Conservation (phyloP, 2,888 invertebrate genomes). For the Timandra comae region DNA sequence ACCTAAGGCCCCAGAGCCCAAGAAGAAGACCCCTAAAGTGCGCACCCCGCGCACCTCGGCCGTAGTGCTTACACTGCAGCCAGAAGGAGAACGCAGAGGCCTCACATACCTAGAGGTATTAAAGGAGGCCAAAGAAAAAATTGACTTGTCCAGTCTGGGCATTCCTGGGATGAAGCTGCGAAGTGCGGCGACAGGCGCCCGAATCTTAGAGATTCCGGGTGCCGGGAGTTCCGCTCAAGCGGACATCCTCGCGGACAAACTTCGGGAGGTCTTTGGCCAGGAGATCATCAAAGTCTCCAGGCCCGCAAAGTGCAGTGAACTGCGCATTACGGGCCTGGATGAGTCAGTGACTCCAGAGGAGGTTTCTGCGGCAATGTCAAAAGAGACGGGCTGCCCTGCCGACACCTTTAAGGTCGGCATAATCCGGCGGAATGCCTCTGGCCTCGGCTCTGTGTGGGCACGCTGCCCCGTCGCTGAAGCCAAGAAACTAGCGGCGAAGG, state of each 20-base stretch:
- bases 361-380: constrained; percentile 6
- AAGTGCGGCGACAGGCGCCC: constrained; percentile 8
- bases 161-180: no score
- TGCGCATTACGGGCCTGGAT: constrained; percentile 15
- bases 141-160: constrained; percentile 4
- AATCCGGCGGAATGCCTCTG: not conserved
- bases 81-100: constrained; percentile 8
- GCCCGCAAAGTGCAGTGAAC: constrained; percentile 8
- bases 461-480: constrained; percentile 6
- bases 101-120: constrained; percentile 5
- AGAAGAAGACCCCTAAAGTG: no score
- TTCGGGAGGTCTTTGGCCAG: constrained; percentile 3
- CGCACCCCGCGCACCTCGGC: constrained; percentile 7
- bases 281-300: constrained; percentile 4
- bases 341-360: constrained; percentile 11
- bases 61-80: constrained; percentile 10
- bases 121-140: constrained; percentile 1
- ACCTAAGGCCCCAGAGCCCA: no score
- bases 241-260: constrained; percentile 7
- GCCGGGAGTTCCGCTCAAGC: constrained; percentile 4
- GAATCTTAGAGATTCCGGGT: constrained; percentile 11
- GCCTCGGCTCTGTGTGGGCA: not conserved
- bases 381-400: constrained; percentile 2
- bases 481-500: not conserved
- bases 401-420: constrained; percentile 3